These are phyloP conservation scores for Neosilurus mollespiculum DNA, from an alignment of 2,797 vertebrate species.

Conservation along the genomic window DNA sequence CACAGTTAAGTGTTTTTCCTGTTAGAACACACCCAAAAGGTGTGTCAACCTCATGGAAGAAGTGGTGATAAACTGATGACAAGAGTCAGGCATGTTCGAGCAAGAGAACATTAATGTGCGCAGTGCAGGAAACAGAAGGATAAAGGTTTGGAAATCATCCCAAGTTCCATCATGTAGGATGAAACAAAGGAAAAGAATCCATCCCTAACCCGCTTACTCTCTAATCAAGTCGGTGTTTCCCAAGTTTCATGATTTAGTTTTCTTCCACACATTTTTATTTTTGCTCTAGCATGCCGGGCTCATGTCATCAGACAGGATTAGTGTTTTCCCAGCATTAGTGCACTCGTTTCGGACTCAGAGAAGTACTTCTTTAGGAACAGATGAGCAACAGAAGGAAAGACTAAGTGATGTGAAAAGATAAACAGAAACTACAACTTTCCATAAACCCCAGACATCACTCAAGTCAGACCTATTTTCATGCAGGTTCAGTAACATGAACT, in stretches of 20 bases:
- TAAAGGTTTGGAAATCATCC: not conserved
- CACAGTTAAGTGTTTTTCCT: not conserved
- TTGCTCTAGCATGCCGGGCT: not conserved
- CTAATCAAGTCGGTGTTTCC: not conserved
- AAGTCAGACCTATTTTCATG: not conserved
- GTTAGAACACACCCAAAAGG: constrained; percentile 36
- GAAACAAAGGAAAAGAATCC: not conserved
- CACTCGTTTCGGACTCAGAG: not conserved
- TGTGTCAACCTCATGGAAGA: not conserved
- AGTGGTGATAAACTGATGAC: not conserved
- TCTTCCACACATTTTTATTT: not conserved
- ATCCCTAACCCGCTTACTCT: not conserved
- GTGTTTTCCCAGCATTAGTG: not conserved
- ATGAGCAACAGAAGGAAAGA: not conserved
- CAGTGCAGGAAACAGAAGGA: not conserved
- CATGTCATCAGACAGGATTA: not conserved
- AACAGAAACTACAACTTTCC: constrained; percentile 4
- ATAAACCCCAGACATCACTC: not conserved
- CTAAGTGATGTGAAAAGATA: not conserved
- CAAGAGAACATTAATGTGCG: not conserved
- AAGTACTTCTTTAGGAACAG: not conserved
- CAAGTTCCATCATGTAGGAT: constrained; percentile 1
- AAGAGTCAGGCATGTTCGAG: constrained; percentile 4
- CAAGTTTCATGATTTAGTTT: not conserved
- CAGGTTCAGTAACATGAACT: not conserved